Evolutionary conservation across 2,888 invertebrate genomes (phyloP), one percentile per base, ranked within the genome.

Genomic region (Seira sanloemensis): DNA sequence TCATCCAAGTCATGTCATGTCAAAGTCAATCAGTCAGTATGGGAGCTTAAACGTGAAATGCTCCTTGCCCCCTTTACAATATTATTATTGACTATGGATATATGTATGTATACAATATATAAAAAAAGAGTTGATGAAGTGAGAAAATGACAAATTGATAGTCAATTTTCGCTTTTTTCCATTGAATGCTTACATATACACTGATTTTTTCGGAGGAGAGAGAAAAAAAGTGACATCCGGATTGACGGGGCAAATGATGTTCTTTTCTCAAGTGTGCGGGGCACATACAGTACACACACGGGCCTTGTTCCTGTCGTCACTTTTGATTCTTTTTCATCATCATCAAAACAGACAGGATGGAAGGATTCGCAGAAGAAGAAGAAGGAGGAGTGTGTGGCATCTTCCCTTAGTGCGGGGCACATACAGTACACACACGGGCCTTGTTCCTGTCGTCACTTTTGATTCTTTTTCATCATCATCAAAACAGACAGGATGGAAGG

Each of bases 141-240:
- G 76, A 82, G 84, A 85, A 87, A 85, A 86, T 87, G 87, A 87
- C 87, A 87, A 87, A 87, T 87, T 86, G 87, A 87, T 86, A 77
- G 82, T 86, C 87, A 82, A 86, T 86, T 84, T 37, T 84, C 84
- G 71, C 80, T 74, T 65, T 72, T 68, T 68, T 68, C 2, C 66
- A 66, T 24, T n/a, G n/a, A 37, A 37, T 37, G 12, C 37, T 37
- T 37, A 37, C 5, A 5, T n/a, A n/a, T n/a, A n/a, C n/a, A n/a
- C n/a, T n/a, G n/a, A n/a, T 24, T 37, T 46, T 73, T 75, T 46
- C 54, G 46, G 50, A 37, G 12, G 46, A 46, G 46, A 46, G 46
- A 46, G 46, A 46, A 80, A 69, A 79, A 78, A 69, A 80, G 81
- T 75, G 81, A 82, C 81, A 82, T 76, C 71, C 81, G 81, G 81